phyloP scores from a whole-genome alignment of 2,888 invertebrate genomes.

The Antitype chi region DNA sequence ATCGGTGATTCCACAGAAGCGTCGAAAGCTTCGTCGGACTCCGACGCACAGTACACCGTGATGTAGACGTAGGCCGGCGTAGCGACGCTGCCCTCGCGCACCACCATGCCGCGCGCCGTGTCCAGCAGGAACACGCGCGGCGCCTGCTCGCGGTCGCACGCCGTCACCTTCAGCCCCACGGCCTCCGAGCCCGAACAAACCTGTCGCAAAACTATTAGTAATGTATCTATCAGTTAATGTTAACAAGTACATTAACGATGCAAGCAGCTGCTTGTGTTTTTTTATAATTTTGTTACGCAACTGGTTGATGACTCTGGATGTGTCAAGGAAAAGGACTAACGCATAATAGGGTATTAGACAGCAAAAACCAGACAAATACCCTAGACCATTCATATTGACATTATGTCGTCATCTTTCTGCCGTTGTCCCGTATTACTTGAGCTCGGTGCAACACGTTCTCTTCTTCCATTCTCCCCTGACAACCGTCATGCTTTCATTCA shows the following conservation, averaged over 20 bases:
- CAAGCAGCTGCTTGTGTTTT: background rate
- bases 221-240: background rate
- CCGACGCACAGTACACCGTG: slow-evolving; percentile 36
- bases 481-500: background rate
- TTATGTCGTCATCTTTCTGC: background rate
- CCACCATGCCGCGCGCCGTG: slow-evolving; percentile 20
- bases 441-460: background rate
- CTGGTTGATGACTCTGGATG: background rate
- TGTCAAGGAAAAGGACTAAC: background rate
- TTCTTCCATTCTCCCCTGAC: background rate
- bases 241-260: background rate
- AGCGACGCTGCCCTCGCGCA: slow-evolving; percentile 18
- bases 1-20: background rate
- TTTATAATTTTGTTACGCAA: background rate
- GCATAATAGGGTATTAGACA: background rate
- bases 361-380: background rate
- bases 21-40: background rate
- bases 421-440: too few relatives aligned
- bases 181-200: slow-evolving; percentile 25
- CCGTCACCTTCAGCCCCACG: slow-evolving; percentile 40
- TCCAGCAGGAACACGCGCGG: slow-evolving; percentile 33
- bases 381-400: background rate
- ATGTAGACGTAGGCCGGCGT: slow-evolving; percentile 30
- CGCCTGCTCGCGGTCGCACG: slow-evolving; percentile 41
- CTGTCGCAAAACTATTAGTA: slow-evolving; percentile 17